Conservation (phyloP, 2,797 vertebrate species). For the Apogon talboti region DNA sequence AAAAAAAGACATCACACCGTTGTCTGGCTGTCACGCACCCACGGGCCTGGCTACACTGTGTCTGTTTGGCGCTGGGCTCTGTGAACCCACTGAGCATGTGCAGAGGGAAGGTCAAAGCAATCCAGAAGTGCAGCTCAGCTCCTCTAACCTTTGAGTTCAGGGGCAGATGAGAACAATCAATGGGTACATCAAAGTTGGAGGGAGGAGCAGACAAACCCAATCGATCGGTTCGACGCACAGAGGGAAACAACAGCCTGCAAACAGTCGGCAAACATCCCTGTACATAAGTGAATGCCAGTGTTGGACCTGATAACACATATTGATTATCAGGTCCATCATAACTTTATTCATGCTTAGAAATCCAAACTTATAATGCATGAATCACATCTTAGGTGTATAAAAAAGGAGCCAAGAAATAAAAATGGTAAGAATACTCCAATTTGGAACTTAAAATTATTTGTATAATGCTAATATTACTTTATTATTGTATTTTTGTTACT, state of each 20-base stretch:
- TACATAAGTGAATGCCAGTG: slow-evolving; percentile 50
- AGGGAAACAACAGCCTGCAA: slow-evolving; percentile 58
- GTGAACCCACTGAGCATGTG: slow-evolving; percentile 78
- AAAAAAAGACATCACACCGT: slow-evolving; percentile 76
- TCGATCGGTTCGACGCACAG: slow-evolving; percentile 77
- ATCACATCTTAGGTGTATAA: background rate
- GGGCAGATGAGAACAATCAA: slow-evolving; percentile 82
- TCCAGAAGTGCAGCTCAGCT: slow-evolving; percentile 78
- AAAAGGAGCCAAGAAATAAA: too few relatives aligned
- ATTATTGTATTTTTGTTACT: too few relatives aligned
- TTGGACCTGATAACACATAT: slow-evolving; percentile 16
- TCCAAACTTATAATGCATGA: background rate
- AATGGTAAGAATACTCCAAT: too few relatives aligned
- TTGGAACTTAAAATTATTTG: too few relatives aligned
- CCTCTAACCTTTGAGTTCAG: slow-evolving; percentile 82
- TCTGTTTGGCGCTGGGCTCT: slow-evolving; percentile 73
- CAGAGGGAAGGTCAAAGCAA: slow-evolving; percentile 83
- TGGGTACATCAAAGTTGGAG: slow-evolving; percentile 79
- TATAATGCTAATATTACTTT: too few relatives aligned
- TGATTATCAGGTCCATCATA: slow-evolving; percentile 18
- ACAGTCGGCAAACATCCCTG: slow-evolving; percentile 46
- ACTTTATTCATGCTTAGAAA: slow-evolving; percentile 1
- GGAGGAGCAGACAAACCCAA: slow-evolving; percentile 78
- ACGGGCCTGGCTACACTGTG: slow-evolving; percentile 70
- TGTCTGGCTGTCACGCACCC: slow-evolving; percentile 80